Conservation (phyloP, 2,113 vertebrate species). For the Ochotona princeps region DNA sequence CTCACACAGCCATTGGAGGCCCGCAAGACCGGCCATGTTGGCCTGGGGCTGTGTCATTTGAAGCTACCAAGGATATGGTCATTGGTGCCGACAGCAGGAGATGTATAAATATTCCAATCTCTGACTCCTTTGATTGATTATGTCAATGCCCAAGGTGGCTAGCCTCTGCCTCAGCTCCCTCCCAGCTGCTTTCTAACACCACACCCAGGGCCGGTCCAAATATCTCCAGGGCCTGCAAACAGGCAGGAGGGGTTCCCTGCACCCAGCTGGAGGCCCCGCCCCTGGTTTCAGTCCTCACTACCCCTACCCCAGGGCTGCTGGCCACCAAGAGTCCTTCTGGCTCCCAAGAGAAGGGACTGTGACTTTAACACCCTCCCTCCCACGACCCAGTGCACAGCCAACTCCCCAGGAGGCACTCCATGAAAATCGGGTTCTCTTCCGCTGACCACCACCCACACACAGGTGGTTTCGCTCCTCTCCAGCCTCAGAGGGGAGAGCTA, state of each 20-base stretch:
- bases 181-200: neutral
- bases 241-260: neutral
- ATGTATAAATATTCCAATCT: neutral
- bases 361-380: accelerated
- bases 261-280: neutral
- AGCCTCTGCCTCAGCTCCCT: neutral
- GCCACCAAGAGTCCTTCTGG: neutral
- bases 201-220: accelerated
- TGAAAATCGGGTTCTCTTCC: neutral
- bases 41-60: neutral
- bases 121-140: too few species aligned
- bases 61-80: neutral
- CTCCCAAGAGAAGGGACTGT: neutral
- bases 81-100: neutral
- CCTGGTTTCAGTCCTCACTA: neutral
- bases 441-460: too few species aligned
- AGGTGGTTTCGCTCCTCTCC: too few species aligned
- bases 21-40: too few species aligned
- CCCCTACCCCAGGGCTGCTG: neutral
- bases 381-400: neutral
- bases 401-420: neutral
- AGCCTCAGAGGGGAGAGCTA: neutral
- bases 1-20: too few species aligned
- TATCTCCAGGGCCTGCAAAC: too few species aligned
- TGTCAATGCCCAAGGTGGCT: too few species aligned